Percentiles rank a stretch among this genome's conserved stretches.
These are phyloP conservation scores for Luffia ferchaultella DNA, from an alignment of 2,888 invertebrate species.

Conservation along the genomic window DNA sequence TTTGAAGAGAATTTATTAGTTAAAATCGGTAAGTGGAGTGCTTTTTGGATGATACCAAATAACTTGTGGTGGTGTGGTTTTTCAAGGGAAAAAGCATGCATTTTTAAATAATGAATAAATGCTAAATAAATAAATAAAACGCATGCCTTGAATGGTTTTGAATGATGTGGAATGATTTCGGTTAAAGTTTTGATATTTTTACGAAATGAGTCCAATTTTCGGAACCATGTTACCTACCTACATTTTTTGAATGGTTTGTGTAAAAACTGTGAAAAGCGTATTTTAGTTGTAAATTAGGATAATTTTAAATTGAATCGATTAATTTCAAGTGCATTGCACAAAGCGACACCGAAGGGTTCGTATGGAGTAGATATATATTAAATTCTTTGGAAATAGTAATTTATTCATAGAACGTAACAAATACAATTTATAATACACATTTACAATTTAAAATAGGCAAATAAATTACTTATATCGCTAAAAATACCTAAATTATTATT, in stretches of 20 bases:
- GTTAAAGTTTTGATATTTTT: too few relatives aligned
- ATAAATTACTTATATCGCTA: too few relatives aligned
- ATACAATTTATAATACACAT: too few relatives aligned
- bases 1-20: neutral
- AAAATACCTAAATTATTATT: too few relatives aligned
- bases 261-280: neutral
- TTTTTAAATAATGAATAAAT: neutral
- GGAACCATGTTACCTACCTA: neutral
- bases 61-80: slow-evolving; percentile 49
- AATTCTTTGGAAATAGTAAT: too few relatives aligned
- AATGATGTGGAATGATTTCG: neutral
- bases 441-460: too few relatives aligned
- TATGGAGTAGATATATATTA: too few relatives aligned
- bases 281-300: neutral
- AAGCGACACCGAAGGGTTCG: too few relatives aligned
- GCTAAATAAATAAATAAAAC: slow-evolving; percentile 22
- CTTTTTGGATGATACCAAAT: slow-evolving; percentile 34
- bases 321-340: too few relatives aligned
- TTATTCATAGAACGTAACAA: too few relatives aligned
- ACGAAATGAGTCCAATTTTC: too few relatives aligned
- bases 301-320: too few relatives aligned
- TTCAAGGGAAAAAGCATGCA: neutral
- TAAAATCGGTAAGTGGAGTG: slow-evolving; percentile 48
- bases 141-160: slow-evolving; percentile 42
- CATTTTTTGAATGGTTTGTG: neutral